Evolutionary conservation across 2,797 vertebrate species (phyloP).

Genomic region (Enteromius viviparus): DNA sequence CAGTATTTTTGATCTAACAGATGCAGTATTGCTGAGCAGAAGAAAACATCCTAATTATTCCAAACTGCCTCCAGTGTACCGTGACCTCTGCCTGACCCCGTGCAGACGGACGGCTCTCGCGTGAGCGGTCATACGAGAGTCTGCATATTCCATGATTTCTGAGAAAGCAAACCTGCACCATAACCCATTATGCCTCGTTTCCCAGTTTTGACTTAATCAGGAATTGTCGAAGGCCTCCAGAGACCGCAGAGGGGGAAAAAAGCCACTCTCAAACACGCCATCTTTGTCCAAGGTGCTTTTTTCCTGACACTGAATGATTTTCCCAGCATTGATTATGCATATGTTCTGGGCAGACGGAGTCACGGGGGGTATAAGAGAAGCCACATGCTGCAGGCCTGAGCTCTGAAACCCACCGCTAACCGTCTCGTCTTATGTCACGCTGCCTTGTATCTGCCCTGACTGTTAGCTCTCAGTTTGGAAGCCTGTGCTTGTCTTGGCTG

Average conservation of each 20-base stretch:
- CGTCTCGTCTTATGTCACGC: neutral
- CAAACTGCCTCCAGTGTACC: neutral
- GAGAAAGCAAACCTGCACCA: constrained; percentile 76
- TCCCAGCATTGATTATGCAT: constrained; percentile 69
- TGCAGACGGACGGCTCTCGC: constrained; percentile 23
- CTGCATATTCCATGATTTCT: constrained; percentile 76
- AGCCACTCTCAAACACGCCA: constrained; percentile 70
- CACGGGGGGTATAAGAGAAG: constrained; percentile 44
- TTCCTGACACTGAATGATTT: constrained; percentile 56
- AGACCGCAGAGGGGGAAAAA: constrained; percentile 71
- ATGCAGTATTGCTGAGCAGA: neutral
- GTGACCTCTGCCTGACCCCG: constrained; percentile 34
- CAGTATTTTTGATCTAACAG: neutral
- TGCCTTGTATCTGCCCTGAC: neutral
- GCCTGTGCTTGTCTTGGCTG: neutral
- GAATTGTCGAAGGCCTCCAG: constrained; percentile 74
- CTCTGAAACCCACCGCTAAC: neutral
- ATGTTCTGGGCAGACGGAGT: constrained; percentile 62
- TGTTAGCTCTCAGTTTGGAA: neutral
- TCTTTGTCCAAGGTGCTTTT: constrained; percentile 70
- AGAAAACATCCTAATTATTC: neutral
- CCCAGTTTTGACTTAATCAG: constrained; percentile 71
- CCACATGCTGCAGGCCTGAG: constrained; percentile 39
- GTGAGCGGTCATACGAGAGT: constrained; percentile 59
- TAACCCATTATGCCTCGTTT: constrained; percentile 61